Conservation (phyloP, 2,797 vertebrate species). For the Ceyx erithaca region DNA sequence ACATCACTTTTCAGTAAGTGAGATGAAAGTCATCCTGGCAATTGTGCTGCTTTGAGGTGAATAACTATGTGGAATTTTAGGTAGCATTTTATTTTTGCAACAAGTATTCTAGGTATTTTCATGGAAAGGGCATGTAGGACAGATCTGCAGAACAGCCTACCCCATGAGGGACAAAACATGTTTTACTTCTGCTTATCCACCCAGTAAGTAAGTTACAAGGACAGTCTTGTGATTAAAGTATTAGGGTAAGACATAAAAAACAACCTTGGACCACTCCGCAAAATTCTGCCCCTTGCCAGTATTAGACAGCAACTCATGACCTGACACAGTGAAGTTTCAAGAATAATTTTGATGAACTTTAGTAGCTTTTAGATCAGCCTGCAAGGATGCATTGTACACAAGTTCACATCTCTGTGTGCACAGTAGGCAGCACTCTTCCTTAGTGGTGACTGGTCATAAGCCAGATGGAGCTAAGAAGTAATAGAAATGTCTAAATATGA, state of each 20-base stretch:
- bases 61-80: neutral
- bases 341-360: neutral
- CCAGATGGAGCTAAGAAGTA: neutral
- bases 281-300: neutral
- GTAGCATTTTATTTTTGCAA: neutral
- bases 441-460: neutral
- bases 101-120: neutral
- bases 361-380: neutral
- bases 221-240: neutral
- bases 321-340: neutral
- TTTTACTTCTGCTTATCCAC: neutral
- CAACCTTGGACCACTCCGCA: neutral
- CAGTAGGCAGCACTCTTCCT: neutral
- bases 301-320: neutral
- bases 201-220: neutral
- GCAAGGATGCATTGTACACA: neutral
- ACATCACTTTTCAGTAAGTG: neutral
- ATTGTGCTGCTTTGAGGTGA: neutral
- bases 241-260: neutral
- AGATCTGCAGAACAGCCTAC: neutral
- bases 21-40: neutral
- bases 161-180: neutral
- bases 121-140: neutral
- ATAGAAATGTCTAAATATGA: neutral
- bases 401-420: neutral